A percentile compares a stretch with the other conserved stretches of the same genome.
Evolutionary conservation across 2,888 invertebrate genomes (phyloP).

Genomic region (Fragum sueziense): DNA sequence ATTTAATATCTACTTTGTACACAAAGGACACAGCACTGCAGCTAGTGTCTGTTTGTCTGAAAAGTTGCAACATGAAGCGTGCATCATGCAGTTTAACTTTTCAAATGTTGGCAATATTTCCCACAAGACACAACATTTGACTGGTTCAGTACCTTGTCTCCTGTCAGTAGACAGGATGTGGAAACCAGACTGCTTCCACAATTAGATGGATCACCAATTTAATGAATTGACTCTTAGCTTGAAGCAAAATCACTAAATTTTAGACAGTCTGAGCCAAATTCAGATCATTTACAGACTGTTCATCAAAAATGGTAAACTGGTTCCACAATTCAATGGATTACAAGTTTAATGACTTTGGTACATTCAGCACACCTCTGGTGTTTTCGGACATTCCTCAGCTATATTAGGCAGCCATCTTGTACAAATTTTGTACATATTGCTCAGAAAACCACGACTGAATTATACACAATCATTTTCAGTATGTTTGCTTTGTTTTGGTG

Average conservation of each 20-base stretch:
- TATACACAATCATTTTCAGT: too few relatives aligned
- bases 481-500: too few relatives aligned
- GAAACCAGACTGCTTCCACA: neutral
- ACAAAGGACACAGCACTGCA: neutral
- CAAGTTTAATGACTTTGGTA: neutral
- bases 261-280: too few relatives aligned
- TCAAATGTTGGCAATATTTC: neutral
- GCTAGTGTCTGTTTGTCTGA: neutral
- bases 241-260: too few relatives aligned
- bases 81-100: neutral
- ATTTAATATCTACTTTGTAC: neutral
- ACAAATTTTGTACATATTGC: too few relatives aligned
- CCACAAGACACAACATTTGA: neutral
- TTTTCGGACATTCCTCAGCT: too few relatives aligned
- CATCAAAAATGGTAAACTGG: too few relatives aligned
- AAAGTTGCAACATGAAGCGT: neutral
- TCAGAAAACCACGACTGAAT: too few relatives aligned
- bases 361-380: too few relatives aligned
- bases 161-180: slow-evolving; percentile 5
- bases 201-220: neutral
- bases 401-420: too few relatives aligned
- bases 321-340: neutral
- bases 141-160: neutral
- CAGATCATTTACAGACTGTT: too few relatives aligned
- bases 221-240: too few relatives aligned